Percentiles rank a stretch among this genome's conserved stretches.
Conservation (phyloP, 2,888 invertebrate species). For the Andricus curvator region DNA sequence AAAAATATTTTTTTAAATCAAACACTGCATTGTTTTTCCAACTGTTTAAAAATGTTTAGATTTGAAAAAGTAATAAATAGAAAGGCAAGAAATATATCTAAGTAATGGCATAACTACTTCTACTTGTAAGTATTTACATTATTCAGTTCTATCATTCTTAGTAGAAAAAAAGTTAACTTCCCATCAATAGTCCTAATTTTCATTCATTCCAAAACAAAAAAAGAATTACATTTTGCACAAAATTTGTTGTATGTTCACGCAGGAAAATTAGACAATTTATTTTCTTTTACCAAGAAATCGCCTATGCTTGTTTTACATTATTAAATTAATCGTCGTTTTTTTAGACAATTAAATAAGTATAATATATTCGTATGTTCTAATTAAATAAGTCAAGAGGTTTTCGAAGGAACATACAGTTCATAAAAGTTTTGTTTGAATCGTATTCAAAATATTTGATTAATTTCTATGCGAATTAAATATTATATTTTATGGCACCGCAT, state of each 20-base stretch:
- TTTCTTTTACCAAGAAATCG: constrained; percentile 2
- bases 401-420: constrained; percentile 10
- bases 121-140: not conserved
- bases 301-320: not conserved
- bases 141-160: not conserved
- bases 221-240: not conserved
- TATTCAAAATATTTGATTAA: constrained; percentile 1
- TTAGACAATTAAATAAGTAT: not conserved
- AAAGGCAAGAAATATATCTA: not conserved
- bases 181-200: not conserved
- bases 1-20: not conserved
- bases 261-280: constrained; percentile 7
- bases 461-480: not conserved
- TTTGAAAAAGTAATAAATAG: not conserved
- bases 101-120: not conserved
- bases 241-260: not conserved
- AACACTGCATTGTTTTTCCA: not conserved
- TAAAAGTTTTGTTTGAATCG: not conserved
- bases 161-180: not conserved
- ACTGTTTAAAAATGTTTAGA: not conserved
- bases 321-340: not conserved
- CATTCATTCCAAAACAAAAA: not conserved
- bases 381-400: not conserved
- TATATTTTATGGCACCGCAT: not conserved
- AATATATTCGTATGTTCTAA: constrained; percentile 18